Base-by-base conservation (phyloP, 2,888 invertebrate genomes). In the Oasisia sp. region DNA sequence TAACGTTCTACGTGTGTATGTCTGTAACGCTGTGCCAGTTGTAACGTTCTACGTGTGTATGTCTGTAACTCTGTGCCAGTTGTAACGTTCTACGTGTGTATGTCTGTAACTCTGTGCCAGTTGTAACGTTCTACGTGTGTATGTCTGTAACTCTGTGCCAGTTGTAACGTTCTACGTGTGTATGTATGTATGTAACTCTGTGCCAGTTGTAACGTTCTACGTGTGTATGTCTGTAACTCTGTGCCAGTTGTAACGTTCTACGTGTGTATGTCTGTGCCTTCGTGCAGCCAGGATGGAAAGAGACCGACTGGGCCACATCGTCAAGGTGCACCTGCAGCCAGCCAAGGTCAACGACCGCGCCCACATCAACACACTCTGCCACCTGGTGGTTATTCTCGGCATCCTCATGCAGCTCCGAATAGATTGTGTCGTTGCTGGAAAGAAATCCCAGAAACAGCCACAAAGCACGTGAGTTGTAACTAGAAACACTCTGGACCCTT, bases 381-480 rank as follows among this genome's bases (percentile, higher is more conserved):
- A 74, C n/a, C 74, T 74, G n/a, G 74, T 74, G 27, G 74, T 74
- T 27, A 74, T 74, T 74, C 74, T 74, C 4, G 74, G 74, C 74
- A 74, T 74, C 74, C 14, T 74, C 7, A 74, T 27, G 7, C 74
- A 74, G 27, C 74, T 74, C 74, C 19, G 27, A 74, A 74, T 74
- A 74, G 74, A 74, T 74, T 27, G 27, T 5, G 5, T 27, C 74
- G 7, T 74, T 27, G 50, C 50, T 7, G 50, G 50, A 14, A 50
- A 50, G 50, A 50, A 14, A 50, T 50, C 14, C 50, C 19, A 74
- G 27, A 74, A 74, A 74, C 74, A 7, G 27, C n/a, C 74, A 74
- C 19, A 74, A 74, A 74, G n/a, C 74, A 74, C 27, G 74, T 74
- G 74, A 74, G 74, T 74, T 74, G 74, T 74, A 74, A 74, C 74